These are phyloP conservation scores for Thryonomys swinderianus DNA, from an alignment of 2,113 vertebrate species.

Conservation along the genomic window DNA sequence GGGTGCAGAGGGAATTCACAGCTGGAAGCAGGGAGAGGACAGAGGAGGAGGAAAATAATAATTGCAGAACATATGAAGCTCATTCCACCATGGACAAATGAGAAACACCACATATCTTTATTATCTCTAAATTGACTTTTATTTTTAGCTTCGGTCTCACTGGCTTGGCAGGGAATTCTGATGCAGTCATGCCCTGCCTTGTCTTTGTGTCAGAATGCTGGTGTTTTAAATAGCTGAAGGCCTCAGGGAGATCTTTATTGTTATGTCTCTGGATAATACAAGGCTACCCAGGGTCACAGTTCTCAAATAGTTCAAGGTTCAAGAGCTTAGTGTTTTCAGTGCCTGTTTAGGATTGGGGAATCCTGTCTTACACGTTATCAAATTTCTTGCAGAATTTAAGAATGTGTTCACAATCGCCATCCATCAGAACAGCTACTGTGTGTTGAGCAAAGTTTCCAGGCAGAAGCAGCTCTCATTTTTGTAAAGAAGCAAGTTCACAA, in stretches of 20 bases:
- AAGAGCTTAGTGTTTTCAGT: accelerated
- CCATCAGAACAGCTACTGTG: background rate
- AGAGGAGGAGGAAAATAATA: background rate
- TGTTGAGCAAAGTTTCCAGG: background rate
- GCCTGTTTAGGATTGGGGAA: background rate
- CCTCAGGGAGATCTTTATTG: background rate
- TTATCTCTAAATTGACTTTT: background rate
- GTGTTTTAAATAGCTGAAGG: background rate
- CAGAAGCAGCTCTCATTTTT: background rate
- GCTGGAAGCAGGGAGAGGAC: no score
- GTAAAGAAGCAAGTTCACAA: background rate
- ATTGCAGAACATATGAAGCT: background rate
- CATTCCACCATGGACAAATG: background rate
- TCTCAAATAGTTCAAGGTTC: background rate
- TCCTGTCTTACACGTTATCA: background rate
- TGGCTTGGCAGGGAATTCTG: background rate
- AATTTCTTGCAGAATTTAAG: background rate
- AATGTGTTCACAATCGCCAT: background rate
- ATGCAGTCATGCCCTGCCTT: background rate
- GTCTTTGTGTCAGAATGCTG: background rate
- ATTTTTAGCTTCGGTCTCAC: background rate
- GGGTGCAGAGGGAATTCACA: background rate
- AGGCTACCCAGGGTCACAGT: no score
- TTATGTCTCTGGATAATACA: background rate
- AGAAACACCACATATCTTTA: background rate